Base-by-base conservation (phyloP, 2,113 vertebrate species). In the Motacilla tschutschensis region DNA sequence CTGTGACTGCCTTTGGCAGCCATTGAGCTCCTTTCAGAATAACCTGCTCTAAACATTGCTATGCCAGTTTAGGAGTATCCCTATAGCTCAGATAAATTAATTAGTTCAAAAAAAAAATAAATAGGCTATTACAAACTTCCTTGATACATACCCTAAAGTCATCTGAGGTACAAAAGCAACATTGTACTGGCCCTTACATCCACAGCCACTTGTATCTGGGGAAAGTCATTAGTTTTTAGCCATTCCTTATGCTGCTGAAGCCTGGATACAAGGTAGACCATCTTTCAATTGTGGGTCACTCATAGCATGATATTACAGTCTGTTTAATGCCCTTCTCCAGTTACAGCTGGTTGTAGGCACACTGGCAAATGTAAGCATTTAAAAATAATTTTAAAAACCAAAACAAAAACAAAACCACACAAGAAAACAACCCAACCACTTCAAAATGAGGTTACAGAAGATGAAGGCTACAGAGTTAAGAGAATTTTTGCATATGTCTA, bases 1-100 rank as follows among this genome's bases (percentile, higher is more conserved):
- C 88, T 51, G 65, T 78, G 80, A 72, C 71, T 78, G 66, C 44
- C 55, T 90, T 84, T 95, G 90, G 83, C 90, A 95, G 83, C 50
- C 66, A 47, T 7, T 35, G 48, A 88, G 72, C 63, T 70, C 33
- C 71, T 84, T 79, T 91, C 78, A 81, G 78, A 60, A 70, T 36
- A 86, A 65, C 54, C 59, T 81, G 35, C 63, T 75, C 48, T 69
- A 64, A 64, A 65, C 24, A 60, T 1, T 66, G 54, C 40, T 51
- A 7, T 21, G 8, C 12, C 38, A 66, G 46, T 17, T 89, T 77
- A 62, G 47, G 40, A 78, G 36, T 22, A 63, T 44, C 82, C 18
- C 46, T 19, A 48, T 31, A 67, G 77, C 75, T 60, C 33, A 43
- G 25, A 47, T 8, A 79, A 90, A 73, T 60, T 4, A 44, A 55